Conservation (phyloP, 2,888 invertebrate genomes). For the Orthosia gothica region DNA sequence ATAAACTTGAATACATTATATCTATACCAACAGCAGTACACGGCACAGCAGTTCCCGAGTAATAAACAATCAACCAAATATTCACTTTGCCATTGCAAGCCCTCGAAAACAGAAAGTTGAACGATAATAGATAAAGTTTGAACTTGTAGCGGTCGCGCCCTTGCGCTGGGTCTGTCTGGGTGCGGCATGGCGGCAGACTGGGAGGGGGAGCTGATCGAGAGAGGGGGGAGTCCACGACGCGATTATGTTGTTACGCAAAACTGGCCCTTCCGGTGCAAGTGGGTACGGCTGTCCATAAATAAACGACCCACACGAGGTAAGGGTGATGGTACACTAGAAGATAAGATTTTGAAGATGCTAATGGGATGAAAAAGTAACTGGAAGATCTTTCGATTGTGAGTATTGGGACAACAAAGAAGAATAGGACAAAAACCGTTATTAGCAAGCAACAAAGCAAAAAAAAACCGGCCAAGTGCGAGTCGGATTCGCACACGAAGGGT, state of each 20-base stretch:
- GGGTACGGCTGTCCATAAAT: conserved; percentile 58
- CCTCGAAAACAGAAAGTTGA: conserved; percentile 23
- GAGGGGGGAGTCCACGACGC: conserved; percentile 23
- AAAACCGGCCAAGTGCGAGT: too few relatives aligned
- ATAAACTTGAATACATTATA: not conserved
- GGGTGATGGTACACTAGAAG: conserved; percentile 4
- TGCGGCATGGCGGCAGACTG: conserved; percentile 38
- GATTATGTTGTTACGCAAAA: conserved; percentile 68
- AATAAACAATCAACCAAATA: not conserved
- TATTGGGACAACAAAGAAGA: not conserved
- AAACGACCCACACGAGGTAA: conserved; percentile 39
- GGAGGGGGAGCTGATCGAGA: not conserved
- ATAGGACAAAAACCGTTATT: not conserved
- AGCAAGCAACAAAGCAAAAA: not conserved
- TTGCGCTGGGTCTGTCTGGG: conserved; percentile 41
- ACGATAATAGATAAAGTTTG: conserved; percentile 36
- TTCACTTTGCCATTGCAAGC: conserved; percentile 17
- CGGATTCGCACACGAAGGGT: too few relatives aligned
- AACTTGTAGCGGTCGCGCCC: conserved; percentile 60
- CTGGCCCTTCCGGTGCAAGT: conserved; percentile 66
- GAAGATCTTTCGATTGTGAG: not conserved
- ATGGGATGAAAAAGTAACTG: not conserved
- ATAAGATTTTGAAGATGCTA: conserved; percentile 2
- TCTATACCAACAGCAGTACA: not conserved
- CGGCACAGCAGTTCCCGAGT: too few relatives aligned